Conservation (phyloP, 2,113 vertebrate species). For the Camelus dromedarius region DNA sequence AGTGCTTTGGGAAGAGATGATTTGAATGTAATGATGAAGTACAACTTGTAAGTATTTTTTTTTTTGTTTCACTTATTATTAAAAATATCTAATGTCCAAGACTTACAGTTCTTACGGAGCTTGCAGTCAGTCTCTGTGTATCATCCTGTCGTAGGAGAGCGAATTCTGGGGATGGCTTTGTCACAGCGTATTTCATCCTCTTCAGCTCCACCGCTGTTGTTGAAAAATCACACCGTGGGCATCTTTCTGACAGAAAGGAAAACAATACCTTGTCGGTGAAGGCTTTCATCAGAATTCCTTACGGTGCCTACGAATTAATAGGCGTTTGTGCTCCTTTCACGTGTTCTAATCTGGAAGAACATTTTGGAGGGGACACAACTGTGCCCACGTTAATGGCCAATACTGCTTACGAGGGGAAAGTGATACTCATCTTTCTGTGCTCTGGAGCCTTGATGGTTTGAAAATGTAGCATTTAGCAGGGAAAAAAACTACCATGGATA, state of each 20-base stretch:
- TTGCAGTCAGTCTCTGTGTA: background rate
- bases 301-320: background rate
- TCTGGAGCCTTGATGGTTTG: conserved; percentile 31
- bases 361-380: background rate
- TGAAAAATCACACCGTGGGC: background rate
- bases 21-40: background rate
- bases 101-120: background rate
- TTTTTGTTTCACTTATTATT: background rate
- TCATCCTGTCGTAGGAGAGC: background rate
- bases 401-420: conserved; percentile 33
- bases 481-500: background rate
- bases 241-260: conserved; percentile 37
- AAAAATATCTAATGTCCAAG: background rate
- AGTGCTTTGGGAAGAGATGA: background rate
- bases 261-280: background rate
- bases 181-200: background rate
- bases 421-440: background rate
- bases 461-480: conserved; percentile 17
- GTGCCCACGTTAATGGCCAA: background rate
- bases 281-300: conserved; percentile 17
- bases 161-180: background rate
- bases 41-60: background rate
- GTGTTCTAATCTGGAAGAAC: background rate
- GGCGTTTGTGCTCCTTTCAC: background rate
- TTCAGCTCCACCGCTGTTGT: background rate